Conservation (phyloP, 1,140 invertebrate genomes). For the Trichonephila clavata region DNA sequence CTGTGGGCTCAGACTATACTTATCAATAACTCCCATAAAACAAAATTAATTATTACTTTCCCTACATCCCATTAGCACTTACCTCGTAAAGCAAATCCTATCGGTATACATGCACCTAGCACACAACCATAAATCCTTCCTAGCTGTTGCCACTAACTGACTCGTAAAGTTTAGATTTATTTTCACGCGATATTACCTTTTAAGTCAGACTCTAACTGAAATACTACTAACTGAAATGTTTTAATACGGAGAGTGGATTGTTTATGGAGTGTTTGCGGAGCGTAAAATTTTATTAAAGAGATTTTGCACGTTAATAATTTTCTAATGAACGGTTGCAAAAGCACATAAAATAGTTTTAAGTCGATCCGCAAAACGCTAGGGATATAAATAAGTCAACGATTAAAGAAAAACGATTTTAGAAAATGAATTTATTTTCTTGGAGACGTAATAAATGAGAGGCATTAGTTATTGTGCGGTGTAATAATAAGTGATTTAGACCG, state of each 20-base stretch:
- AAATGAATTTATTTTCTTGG: too few relatives aligned
- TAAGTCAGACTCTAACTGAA: neutral
- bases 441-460: too few relatives aligned
- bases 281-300: conserved; percentile 55
- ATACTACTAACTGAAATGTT: neutral
- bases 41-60: conserved; percentile 30
- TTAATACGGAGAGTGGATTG: neutral
- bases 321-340: neutral
- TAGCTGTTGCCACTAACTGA: neutral
- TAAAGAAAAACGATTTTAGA: too few relatives aligned
- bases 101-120: too few relatives aligned
- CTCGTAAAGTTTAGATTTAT: conserved; percentile 64
- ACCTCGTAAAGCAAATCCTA: conserved; percentile 49
- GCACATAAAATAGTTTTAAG: neutral
- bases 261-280: conserved; percentile 47
- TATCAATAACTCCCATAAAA: conserved; percentile 1
- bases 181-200: conserved; percentile 61
- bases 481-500: too few relatives aligned
- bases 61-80: conserved; percentile 30
- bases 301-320: neutral
- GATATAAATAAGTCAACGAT: neutral
- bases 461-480: too few relatives aligned
- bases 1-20: too few relatives aligned
- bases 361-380: too few relatives aligned
- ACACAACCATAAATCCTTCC: conserved; percentile 6